Base-by-base conservation (phyloP, 2,797 vertebrate species). In the Taenioides sp. region DNA sequence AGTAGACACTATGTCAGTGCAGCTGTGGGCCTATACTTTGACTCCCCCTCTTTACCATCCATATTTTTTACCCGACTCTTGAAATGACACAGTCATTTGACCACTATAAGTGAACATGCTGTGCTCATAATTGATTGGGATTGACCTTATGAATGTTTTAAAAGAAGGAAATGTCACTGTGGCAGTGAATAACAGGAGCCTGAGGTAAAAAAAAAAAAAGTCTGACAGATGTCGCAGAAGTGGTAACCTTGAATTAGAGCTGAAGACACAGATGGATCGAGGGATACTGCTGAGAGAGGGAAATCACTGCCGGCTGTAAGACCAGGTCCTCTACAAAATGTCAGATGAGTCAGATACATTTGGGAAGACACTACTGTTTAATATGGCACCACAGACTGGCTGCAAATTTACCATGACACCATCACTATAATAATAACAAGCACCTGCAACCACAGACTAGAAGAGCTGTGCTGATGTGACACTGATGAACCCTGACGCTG, bases 271-370 rank as follows among this genome's bases (percentile, higher is more conserved):
- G 80, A 88, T 79, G 65, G 78, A 84, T 78, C 22, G 70, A 76
- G 64, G 71, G 74, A 71, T 67, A 25, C 25, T 59, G 9, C 62
- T 60, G 66, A 63, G 64, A 63, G 75, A 58, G 63, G 25, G 68
- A 69, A 43, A 70, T 77, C 80, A 81, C 85, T 80, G 74, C 76
- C 70, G 81, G 83, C 80, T 79, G 75, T 60, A 77, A 74, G 82
- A 77, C 83, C 61, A 77, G 84, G 77, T 87, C 83, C 72, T 79
- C 74, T 72, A 76, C 73, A 78, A 93, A 94, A 92, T 94, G 91
- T 91, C 90, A 94, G 87, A 90, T 92, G 90, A 93, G 89, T 93
- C 92, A 93, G 84, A 88, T 76, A 78, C 66, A 78, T 84, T 85
- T 86, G 84, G 82, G 73, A 88, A 81, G 89, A 88, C 58, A 71